Evolutionary conservation across 2,888 invertebrate species (phyloP).

Genomic region (Apodemia mormo): DNA sequence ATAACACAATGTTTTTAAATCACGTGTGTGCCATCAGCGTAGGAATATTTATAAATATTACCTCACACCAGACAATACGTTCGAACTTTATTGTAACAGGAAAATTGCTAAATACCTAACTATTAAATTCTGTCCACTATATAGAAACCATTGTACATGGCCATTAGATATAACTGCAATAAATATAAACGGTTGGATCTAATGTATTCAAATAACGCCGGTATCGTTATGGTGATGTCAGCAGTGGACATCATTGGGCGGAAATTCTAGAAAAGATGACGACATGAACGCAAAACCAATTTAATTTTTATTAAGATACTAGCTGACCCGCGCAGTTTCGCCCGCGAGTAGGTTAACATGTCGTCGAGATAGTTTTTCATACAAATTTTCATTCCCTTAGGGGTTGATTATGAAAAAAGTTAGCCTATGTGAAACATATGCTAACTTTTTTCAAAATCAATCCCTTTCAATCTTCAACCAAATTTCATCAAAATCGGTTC

Average conservation of each 20-base stretch:
- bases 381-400: too few species aligned
- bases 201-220: neutral
- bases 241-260: neutral
- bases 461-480: too few species aligned
- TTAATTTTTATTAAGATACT: neutral
- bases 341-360: too few species aligned
- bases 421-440: too few species aligned
- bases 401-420: too few species aligned
- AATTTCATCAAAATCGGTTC: too few species aligned
- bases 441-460: too few species aligned
- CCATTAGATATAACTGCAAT: neutral
- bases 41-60: slow-evolving; percentile 9
- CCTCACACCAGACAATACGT: slow-evolving; percentile 6
- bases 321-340: too few species aligned
- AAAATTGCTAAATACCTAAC: neutral
- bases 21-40: neutral
- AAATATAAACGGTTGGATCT: neutral
- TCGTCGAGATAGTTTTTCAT: too few species aligned
- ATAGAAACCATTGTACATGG: too few species aligned
- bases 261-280: neutral
- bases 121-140: neutral
- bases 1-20: neutral
- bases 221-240: slow-evolving; percentile 3
- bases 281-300: neutral
- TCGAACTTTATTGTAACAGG: slow-evolving; percentile 1